These are phyloP conservation scores for Sympetrum striolatum DNA, from an alignment of 2,888 invertebrate species.

Conservation along the genomic window DNA sequence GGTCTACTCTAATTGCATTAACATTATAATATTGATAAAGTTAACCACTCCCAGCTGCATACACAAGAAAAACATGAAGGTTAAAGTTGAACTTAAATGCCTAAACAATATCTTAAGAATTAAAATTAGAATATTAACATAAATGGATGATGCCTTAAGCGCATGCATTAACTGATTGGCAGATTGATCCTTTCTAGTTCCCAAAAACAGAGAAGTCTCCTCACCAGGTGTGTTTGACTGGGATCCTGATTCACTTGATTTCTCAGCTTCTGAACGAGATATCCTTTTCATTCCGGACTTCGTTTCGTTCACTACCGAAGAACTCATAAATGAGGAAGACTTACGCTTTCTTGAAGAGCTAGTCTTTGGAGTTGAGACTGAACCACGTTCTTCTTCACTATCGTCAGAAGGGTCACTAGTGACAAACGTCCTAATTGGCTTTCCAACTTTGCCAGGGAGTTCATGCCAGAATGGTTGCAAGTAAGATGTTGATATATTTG, in stretches of 20 bases:
- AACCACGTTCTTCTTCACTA: background rate
- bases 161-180: too few relatives aligned
- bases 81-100: too few relatives aligned
- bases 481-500: background rate
- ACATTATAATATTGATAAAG: too few relatives aligned
- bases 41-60: too few relatives aligned
- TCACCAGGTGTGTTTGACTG: slow-evolving; percentile 56
- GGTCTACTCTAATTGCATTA: too few relatives aligned
- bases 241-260: slow-evolving; percentile 57
- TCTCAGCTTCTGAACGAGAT: slow-evolving; percentile 50
- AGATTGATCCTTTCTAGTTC: too few relatives aligned
- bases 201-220: background rate
- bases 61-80: too few relatives aligned
- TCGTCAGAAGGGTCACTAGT: background rate
- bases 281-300: background rate
- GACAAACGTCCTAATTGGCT: background rate
- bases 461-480: background rate
- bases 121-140: background rate
- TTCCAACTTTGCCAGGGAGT: background rate
- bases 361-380: background rate
- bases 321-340: background rate
- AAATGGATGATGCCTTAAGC: too few relatives aligned
- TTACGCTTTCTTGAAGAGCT: slow-evolving; percentile 53
- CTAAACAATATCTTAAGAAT: background rate
- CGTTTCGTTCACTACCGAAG: background rate